Conservation (phyloP, 2,797 vertebrate genomes). For the Corythornis leucogaster region DNA sequence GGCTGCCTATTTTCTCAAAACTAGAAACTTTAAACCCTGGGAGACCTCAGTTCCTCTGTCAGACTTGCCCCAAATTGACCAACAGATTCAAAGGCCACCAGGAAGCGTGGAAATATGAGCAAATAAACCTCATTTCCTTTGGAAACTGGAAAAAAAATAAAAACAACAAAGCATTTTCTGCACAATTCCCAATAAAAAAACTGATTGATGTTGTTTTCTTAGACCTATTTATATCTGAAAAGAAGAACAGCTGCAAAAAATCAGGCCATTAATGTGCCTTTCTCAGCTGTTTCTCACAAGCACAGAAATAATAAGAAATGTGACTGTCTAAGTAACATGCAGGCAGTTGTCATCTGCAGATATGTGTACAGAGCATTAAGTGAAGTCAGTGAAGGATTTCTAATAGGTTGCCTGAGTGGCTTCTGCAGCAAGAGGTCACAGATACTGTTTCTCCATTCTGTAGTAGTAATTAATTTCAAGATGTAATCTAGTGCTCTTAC, state of each 20-base stretch:
- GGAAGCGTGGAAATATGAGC: constrained; percentile 13
- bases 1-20: constrained; percentile 23
- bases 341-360: neutral
- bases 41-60: neutral
- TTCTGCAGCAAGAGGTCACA: neutral
- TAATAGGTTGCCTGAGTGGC: neutral
- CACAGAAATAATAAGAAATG: constrained; percentile 15
- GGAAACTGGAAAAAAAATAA: neutral
- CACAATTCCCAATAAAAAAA: constrained; percentile 43
- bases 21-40: neutral
- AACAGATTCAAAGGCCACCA: constrained; percentile 40
- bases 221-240: constrained; percentile 52
- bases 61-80: constrained; percentile 6
- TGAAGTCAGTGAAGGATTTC: neutral
- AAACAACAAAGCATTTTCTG: constrained; percentile 30
- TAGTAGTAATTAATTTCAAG: neutral
- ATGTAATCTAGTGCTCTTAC: neutral
- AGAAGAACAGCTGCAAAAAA: constrained; percentile 57
- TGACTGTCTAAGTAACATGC: neutral
- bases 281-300: neutral
- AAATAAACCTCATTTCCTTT: constrained; percentile 55
- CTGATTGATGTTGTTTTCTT: constrained; percentile 39
- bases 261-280: constrained; percentile 38
- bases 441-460: neutral
- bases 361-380: neutral